Evolutionary conservation across 2,888 invertebrate genomes (phyloP).

Genomic region (Temnothorax rugatulus): DNA sequence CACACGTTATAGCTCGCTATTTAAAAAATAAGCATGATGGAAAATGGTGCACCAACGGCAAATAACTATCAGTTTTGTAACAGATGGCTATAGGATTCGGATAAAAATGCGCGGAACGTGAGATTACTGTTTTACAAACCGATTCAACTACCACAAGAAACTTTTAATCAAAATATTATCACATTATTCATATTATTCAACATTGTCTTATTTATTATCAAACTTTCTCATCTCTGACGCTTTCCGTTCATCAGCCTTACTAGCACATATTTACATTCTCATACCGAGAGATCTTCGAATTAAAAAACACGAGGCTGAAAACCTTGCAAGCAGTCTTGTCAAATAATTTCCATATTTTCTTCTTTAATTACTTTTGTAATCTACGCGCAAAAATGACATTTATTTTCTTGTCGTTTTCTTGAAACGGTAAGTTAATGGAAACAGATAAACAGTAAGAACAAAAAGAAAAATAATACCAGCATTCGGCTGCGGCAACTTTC

Average conservation of each 20-base stretch:
- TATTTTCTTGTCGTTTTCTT: neutral
- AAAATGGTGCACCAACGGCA: slow-evolving; percentile 26
- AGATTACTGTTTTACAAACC: slow-evolving; percentile 32
- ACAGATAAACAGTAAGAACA: neutral
- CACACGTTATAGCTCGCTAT: slow-evolving; percentile 20
- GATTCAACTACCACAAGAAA: neutral
- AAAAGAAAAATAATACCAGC: slow-evolving; percentile 4
- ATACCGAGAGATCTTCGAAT: neutral
- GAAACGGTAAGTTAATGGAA: neutral
- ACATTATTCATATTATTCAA: slow-evolving; percentile 5
- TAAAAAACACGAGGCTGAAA: neutral
- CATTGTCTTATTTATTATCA: neutral
- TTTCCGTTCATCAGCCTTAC: neutral
- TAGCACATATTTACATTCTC: neutral
- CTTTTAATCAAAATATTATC: neutral
- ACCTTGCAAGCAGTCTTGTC: neutral
- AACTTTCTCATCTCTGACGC: neutral
- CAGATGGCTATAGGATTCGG: slow-evolving; percentile 7
- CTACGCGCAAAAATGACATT: neutral
- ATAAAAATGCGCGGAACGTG: slow-evolving; percentile 18
- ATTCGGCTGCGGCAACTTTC: neutral
- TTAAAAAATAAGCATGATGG: slow-evolving; percentile 49
- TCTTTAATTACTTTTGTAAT: neutral
- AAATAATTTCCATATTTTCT: slow-evolving; percentile 22
- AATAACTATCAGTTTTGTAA: slow-evolving; percentile 46